Base-by-base conservation (phyloP, 1,140 invertebrate species). In the Conopomorpha cramerella region DNA sequence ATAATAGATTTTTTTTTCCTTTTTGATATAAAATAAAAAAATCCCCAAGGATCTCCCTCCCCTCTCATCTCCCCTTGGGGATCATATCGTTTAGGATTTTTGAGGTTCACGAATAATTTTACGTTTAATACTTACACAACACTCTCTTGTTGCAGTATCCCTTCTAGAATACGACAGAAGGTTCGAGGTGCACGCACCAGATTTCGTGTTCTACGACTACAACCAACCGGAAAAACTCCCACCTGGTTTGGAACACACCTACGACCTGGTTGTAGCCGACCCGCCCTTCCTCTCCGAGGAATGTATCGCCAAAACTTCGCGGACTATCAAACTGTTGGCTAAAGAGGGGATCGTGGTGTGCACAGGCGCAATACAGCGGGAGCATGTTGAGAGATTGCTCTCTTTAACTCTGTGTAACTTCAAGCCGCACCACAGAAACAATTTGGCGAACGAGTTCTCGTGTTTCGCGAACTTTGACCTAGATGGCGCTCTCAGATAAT, bases 231-330 rank as follows among this genome's bases (percentile, higher is more conserved):
- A 88, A 23, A 79, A 86, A 31, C 55, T 97, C 8, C 83, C 90
- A 0, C 43, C 67, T 38, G 78, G 88, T 0, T 73, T 85, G 16
- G 43, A 74, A 10, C 71, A 79, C 29, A 62, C 66, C 14, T 98
- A 90, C 77, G 91, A 96, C 67, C 50, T 98, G 11, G 88, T 98
- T 2, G 80, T 98, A 35, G 92, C 89, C 0, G 95, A 98, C 81
- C 95, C 96, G 8, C 96, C 96, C 8, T 98, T 96, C 76, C 73
- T 98, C 3, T 91, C 93, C 0, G 88, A 94, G 47, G 95, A 98
- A 73, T 98, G 96, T 78, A 80, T 97, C 11, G 83, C 83, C 2
- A 96, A 96, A 78, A 89, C 86, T 15, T 82, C 91, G 0, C 62
- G 83, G 26, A 94, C 95, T 0, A 84, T 96, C 3, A 87, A 86